Evolutionary conservation across 2,113 vertebrate genomes (phyloP).

Genomic region (Pantherophis guttatus): DNA sequence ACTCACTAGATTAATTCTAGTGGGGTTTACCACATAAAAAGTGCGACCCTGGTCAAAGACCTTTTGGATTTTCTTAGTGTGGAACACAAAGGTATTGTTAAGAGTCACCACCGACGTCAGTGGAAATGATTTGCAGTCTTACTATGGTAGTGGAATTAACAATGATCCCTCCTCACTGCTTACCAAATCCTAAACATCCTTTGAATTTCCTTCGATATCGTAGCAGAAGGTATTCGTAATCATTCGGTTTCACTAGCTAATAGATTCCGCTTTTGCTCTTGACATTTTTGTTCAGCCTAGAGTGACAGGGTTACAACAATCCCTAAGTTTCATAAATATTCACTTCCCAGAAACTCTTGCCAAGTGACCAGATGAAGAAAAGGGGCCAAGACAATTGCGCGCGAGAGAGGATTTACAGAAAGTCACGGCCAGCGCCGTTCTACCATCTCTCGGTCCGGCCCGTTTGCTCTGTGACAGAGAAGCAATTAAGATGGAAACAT

Average conservation of each 20-base stretch:
- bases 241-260: neutral
- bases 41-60: neutral
- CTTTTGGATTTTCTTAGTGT: neutral
- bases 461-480: neutral
- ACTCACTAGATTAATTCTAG: neutral
- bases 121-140: neutral
- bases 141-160: neutral
- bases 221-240: neutral
- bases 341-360: neutral
- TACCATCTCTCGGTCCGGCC: neutral
- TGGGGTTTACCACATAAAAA: neutral
- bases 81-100: neutral
- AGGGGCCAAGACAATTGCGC: neutral
- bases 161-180: too few species aligned
- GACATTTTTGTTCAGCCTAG: neutral
- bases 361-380: neutral
- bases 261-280: neutral
- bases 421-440: neutral
- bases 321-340: neutral
- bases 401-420: neutral
- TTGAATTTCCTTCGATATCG: neutral
- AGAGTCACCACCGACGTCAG: neutral
- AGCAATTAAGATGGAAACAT: conserved; percentile 58
- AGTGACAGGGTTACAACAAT: neutral
- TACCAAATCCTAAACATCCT: neutral